Evolutionary conservation across 30 jellyfish, hydroid and myxozoan genomes (phyloP), one percentile per base, ranked within the genome.

Genomic region (Aurelia aurita complex sp. Pacific): DNA sequence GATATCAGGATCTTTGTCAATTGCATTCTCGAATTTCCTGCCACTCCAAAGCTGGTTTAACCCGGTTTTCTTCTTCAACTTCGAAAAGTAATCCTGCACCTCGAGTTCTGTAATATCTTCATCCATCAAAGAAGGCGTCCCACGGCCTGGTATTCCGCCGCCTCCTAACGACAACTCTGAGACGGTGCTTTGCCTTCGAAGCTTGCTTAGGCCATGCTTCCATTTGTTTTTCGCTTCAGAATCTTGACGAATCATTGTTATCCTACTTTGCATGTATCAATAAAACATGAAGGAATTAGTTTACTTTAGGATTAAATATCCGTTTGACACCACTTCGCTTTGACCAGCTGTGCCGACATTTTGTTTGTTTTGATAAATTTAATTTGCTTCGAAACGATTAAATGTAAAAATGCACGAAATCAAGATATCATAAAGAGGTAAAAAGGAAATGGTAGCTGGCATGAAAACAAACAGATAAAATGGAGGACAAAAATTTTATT

Each of bases 31-130:
- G 74, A 91, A 91, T 34, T 85, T 91, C 12, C 92, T 61, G 12
- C 98, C 98, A 81, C 96, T 85, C 98, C 98, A 91, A 29, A 91
- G 83, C 79, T 80, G 88, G 52, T 80, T 80, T 18, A 91, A 67
- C 10, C 98, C 96, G 1, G 98, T 79, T 60, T 91, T 91, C 85
- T 86, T 81, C 92, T 91, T 91, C 43, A 91, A 83, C 29, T 52
- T 84, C 8, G 93, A 53, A 52, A 84, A 61, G 74, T 84, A 84
- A 55, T 84, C 87, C 36, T 84, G 87, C 82, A 84, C 66, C 53
- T 84, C 93, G 10, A 14, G 52, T 68, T 83, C 86, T 13, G 92
- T 5, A 0, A 64, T 33, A 10, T 84, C 87, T 53, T 74, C 93
- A 42, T 84, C 93, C 93, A 84, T 84, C 71, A 74, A 38, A 4